Evolutionary conservation across 2,797 vertebrate genomes (phyloP).

Genomic region (Mus spretus): DNA sequence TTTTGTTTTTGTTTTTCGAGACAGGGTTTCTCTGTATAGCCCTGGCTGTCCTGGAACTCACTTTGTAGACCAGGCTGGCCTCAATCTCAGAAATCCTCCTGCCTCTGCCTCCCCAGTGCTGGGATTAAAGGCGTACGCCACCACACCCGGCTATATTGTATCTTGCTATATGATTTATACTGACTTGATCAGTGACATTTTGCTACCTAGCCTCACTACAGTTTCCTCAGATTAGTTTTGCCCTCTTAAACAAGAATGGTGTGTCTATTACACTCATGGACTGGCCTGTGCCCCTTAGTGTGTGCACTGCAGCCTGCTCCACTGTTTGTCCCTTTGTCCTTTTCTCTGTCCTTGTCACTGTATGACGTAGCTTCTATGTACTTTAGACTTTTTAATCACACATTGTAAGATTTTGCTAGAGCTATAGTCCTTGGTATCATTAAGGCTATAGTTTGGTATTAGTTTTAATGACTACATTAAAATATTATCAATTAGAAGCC

Average conservation of each 20-base stretch:
- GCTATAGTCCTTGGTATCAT: not conserved
- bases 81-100: no score
- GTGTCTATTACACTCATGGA: not conserved
- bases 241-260: conserved; percentile 21
- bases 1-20: no score
- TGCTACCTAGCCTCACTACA: not conserved
- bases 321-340: not conserved
- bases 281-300: not conserved
- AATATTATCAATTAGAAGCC: not conserved
- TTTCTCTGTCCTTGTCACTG: not conserved
- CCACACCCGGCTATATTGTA: not conserved
- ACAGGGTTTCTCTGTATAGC: no score
- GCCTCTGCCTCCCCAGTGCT: no score
- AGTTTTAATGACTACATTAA: conserved; percentile 40
- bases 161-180: not conserved
- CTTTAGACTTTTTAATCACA: not conserved
- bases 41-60: no score
- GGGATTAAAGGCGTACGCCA: no score
- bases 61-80: no score
- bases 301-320: not conserved
- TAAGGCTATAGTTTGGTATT: not conserved
- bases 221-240: not conserved
- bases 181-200: not conserved
- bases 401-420: not conserved
- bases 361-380: not conserved